Conservation (phyloP, 2,113 vertebrate genomes). For the Brienomyrus longianalis region DNA sequence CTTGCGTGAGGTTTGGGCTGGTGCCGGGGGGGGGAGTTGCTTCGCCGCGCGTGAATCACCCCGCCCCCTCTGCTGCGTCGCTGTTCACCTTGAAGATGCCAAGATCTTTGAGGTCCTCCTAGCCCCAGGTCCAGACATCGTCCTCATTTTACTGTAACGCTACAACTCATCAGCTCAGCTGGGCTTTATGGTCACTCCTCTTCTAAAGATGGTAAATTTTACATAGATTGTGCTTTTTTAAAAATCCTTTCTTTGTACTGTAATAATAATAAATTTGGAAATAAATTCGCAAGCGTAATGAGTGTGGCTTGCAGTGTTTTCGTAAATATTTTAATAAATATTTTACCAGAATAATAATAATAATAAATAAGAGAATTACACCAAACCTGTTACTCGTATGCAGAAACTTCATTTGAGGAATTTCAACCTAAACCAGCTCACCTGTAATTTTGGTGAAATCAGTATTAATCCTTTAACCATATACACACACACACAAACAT, state of each 20-base stretch:
- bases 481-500: not conserved
- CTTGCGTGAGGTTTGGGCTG: not conserved
- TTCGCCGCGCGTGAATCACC: not conserved
- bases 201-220: not conserved
- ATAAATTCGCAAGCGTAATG: not conserved
- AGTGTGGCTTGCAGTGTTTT: not conserved
- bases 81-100: not conserved
- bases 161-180: not conserved
- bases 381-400: conserved; percentile 2
- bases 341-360: not conserved
- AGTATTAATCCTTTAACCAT: conserved; percentile 42
- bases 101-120: not conserved
- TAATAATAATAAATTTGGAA: not conserved
- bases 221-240: not conserved
- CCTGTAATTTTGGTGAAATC: conserved; percentile 38
- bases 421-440: conserved; percentile 55
- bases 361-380: not conserved
- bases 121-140: not conserved
- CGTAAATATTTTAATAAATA: not conserved
- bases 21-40: not conserved
- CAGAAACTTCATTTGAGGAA: conserved; percentile 4
- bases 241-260: not conserved
- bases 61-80: not conserved
- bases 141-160: not conserved
- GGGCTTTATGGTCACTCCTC: not conserved